Evolutionary conservation across 2,888 invertebrate genomes (phyloP).

Genomic region (Callyntrura sp.): DNA sequence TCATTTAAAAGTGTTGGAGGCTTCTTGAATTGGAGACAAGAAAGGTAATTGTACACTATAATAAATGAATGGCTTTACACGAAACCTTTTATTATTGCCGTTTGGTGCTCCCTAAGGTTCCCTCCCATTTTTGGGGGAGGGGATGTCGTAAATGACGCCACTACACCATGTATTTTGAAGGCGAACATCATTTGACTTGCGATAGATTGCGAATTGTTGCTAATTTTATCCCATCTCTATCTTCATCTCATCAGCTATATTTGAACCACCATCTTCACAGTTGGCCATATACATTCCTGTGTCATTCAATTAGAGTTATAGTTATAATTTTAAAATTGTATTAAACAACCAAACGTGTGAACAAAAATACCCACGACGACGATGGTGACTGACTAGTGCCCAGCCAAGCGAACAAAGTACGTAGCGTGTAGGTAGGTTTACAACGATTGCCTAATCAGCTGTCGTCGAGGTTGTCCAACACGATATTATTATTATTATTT

Average conservation of each 20-base stretch:
- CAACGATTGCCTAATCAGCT: slow-evolving; percentile 14
- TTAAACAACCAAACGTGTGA: not conserved
- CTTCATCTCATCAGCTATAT: not conserved
- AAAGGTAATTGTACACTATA: not conserved
- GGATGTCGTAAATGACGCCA: not conserved
- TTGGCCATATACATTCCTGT: not conserved
- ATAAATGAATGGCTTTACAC: not conserved
- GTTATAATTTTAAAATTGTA: not conserved
- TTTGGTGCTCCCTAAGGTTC: not conserved
- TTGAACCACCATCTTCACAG: not conserved
- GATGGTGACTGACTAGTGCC: too few species aligned
- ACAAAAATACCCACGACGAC: not conserved
- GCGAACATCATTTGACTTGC: not conserved
- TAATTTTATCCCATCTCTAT: slow-evolving; percentile 17
- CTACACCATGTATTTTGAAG: not conserved
- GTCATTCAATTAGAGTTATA: not conserved
- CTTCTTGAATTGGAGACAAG: not conserved
- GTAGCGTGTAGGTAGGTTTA: not conserved
- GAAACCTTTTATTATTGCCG: too few species aligned
- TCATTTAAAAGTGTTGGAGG: not conserved
- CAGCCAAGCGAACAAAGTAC: too few species aligned
- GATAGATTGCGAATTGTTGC: slow-evolving; percentile 12
- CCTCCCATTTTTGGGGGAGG: slow-evolving; percentile 14
- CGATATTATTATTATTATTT: slow-evolving; percentile 10
- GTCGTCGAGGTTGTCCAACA: not conserved